phyloP scores from a whole-genome alignment of 2,888 invertebrate species.

The Bombylius major region DNA sequence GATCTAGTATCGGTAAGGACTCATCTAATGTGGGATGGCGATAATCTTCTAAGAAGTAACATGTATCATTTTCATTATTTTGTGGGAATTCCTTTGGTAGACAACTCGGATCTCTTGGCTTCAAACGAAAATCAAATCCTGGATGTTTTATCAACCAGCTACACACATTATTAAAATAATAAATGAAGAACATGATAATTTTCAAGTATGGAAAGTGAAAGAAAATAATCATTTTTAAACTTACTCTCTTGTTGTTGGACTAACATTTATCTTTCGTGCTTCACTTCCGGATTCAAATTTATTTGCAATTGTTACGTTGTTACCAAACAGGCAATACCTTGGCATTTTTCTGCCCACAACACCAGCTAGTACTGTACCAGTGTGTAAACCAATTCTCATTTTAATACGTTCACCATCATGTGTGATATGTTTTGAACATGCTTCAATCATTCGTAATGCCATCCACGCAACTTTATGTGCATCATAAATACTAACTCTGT shows the following conservation, averaged over 20 bases:
- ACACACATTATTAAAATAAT: constrained; percentile 16
- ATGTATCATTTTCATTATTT: constrained; percentile 62
- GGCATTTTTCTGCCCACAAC: constrained; percentile 76
- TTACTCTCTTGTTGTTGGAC: constrained; percentile 86
- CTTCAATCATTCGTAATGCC: constrained; percentile 88
- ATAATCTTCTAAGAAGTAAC: constrained; percentile 74
- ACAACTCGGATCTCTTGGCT: constrained; percentile 59
- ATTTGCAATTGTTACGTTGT: constrained; percentile 89
- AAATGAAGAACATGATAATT: not conserved
- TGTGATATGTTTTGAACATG: constrained; percentile 73
- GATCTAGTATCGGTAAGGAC: constrained; percentile 38
- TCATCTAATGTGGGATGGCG: constrained; percentile 53
- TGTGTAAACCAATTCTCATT: constrained; percentile 94
- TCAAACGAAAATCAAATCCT: constrained; percentile 57
- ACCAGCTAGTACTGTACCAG: constrained; percentile 85
- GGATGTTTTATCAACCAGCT: constrained; percentile 65
- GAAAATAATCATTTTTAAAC: constrained; percentile 27
- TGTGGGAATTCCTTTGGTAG: constrained; percentile 72
- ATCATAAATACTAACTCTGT: constrained; percentile 73
- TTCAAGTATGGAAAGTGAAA: not conserved
- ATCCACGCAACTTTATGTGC: constrained; percentile 95
- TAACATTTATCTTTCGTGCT: constrained; percentile 80
- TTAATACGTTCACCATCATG: constrained; percentile 86
- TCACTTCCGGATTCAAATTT: constrained; percentile 92
- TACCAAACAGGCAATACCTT: constrained; percentile 88